Percentiles rank a stretch among this genome's conserved stretches.
Evolutionary conservation across 2,113 vertebrate genomes (phyloP).

Genomic region (Hirundichthys speculiger): DNA sequence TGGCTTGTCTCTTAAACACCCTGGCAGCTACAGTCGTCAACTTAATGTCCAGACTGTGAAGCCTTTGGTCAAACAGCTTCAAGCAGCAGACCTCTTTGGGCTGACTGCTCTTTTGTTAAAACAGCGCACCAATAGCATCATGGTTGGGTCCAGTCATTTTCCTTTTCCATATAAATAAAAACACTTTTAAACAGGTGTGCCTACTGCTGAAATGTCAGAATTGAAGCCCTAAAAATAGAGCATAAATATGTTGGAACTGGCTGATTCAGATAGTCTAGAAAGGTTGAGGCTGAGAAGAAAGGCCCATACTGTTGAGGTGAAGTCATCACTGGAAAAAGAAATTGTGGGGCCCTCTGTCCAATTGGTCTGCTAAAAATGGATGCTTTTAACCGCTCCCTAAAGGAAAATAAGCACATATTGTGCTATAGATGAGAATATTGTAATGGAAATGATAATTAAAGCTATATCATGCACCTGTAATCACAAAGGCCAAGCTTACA

Average conservation of each 20-base stretch:
- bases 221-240: constrained; percentile 54
- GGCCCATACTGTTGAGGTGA: constrained; percentile 50
- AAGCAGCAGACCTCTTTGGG: constrained; percentile 4
- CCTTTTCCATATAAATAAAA: constrained; percentile 50
- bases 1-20: constrained; percentile 21
- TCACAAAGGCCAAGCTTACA: not conserved
- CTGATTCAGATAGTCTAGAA: constrained; percentile 59
- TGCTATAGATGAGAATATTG: constrained; percentile 15
- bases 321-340: constrained; percentile 67
- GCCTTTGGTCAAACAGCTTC: constrained; percentile 26
- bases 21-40: constrained; percentile 11
- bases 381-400: constrained; percentile 26
- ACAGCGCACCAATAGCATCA: not conserved
- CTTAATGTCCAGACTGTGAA: constrained; percentile 29
- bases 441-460: not conserved
- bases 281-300: constrained; percentile 49
- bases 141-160: constrained; percentile 10
- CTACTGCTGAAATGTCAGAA: constrained; percentile 45
- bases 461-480: not conserved
- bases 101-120: constrained; percentile 21
- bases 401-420: constrained; percentile 50
- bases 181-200: constrained; percentile 33
- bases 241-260: constrained; percentile 27
- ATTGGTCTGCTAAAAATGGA: constrained; percentile 29
- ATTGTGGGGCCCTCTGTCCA: constrained; percentile 21